phyloP scores from a whole-genome alignment of 1,140 invertebrate species.

The Drosophila nigromelanica region DNA sequence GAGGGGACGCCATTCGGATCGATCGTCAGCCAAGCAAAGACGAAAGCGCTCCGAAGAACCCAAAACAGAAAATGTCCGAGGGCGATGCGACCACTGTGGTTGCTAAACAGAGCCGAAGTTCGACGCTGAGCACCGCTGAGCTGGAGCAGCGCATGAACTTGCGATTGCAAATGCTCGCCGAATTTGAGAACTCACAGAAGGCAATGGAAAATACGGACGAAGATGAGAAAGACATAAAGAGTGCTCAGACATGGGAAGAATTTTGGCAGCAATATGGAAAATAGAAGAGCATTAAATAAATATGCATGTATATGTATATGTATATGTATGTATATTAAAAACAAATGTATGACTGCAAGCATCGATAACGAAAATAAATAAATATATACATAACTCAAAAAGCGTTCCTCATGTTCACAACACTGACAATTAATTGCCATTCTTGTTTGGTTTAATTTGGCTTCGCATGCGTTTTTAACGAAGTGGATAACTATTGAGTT shows the following conservation, averaged over 20 bases:
- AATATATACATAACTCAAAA: too few relatives aligned
- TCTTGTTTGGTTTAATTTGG: too few relatives aligned
- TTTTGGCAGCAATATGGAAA: neutral
- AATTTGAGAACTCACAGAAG: constrained; percentile 48
- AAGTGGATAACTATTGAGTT: neutral
- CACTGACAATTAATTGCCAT: too few relatives aligned
- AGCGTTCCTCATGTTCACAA: too few relatives aligned
- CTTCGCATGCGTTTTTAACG: too few relatives aligned
- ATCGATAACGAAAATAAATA: too few relatives aligned
- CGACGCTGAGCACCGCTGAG: constrained; percentile 4
- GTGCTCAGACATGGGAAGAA: constrained; percentile 25
- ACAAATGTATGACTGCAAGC: neutral
- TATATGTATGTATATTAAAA: too few relatives aligned
- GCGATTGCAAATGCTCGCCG: constrained; percentile 44
- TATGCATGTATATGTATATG: too few relatives aligned
- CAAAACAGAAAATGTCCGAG: too few relatives aligned
- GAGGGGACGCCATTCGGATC: too few relatives aligned
- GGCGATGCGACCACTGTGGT: neutral
- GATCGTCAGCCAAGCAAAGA: too few relatives aligned
- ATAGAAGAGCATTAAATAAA: neutral
- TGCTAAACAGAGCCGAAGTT: neutral
- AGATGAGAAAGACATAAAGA: neutral
- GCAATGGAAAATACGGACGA: neutral
- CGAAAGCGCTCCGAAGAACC: too few relatives aligned
- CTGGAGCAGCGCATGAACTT: constrained; percentile 42